These are phyloP conservation scores for Lutjanus argentimaculatus DNA, from an alignment of 2,797 vertebrate genomes.

Conservation along the genomic window DNA sequence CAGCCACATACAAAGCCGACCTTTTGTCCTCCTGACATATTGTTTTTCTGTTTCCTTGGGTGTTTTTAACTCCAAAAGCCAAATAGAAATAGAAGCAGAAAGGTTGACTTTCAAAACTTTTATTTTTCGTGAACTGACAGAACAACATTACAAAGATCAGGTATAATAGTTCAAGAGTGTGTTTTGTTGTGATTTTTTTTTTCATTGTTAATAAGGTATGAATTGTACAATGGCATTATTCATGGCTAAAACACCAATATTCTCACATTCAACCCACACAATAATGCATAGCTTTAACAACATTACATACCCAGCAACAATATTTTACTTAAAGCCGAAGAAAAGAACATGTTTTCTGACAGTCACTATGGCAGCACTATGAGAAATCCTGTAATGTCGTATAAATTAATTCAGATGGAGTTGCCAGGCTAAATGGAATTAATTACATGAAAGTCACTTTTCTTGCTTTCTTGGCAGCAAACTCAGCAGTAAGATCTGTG, in stretches of 20 bases:
- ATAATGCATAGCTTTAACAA: not conserved
- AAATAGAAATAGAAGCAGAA: not conserved
- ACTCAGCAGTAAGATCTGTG: not conserved
- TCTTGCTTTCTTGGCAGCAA: conserved; percentile 16
- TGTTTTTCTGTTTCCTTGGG: not conserved
- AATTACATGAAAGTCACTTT: not conserved
- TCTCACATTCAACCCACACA: not conserved
- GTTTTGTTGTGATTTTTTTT: not conserved
- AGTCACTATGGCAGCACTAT: not conserved
- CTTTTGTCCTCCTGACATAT: conserved; percentile 18
- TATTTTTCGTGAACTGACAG: not conserved
- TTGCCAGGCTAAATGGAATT: not conserved
- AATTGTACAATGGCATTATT: not conserved
- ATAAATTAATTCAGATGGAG: not conserved
- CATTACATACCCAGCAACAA: not conserved
- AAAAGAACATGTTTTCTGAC: not conserved
- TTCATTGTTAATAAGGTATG: not conserved
- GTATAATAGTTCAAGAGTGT: not conserved
- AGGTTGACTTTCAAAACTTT: not conserved
- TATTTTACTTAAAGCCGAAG: not conserved
- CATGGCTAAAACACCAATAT: not conserved
- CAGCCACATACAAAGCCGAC: conserved; percentile 19
- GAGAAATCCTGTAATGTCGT: not conserved
- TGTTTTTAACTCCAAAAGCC: conserved; percentile 5
- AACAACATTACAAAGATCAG: not conserved